Evolutionary conservation across 2,797 vertebrate genomes (phyloP).

Genomic region (Hemitrygon akajei): DNA sequence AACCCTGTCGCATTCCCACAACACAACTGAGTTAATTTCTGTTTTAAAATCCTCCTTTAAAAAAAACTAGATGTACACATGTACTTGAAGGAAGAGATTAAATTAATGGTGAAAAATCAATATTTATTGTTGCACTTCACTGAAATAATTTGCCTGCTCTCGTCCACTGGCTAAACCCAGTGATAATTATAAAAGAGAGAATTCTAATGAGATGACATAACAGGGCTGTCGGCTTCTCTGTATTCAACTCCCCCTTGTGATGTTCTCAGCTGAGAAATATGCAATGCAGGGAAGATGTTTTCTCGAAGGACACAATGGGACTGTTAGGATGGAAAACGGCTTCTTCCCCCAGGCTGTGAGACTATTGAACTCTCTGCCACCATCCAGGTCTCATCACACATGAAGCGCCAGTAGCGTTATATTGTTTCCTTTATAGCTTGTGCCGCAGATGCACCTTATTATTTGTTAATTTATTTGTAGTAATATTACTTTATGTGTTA

Average conservation of each 20-base stretch:
- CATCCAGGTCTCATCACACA: no score
- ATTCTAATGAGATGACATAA: background rate
- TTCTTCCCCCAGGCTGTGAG: no score
- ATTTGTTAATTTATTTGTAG: no score
- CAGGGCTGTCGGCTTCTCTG: background rate
- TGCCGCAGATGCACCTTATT: no score
- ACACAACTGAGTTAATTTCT: background rate
- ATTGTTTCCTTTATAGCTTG: no score
- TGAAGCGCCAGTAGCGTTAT: no score
- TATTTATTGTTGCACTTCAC: background rate
- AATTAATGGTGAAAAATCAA: constrained; percentile 5
- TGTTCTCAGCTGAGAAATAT: background rate
- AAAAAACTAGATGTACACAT: background rate
- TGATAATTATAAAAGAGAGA: background rate
- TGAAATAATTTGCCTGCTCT: background rate
- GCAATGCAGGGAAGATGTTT: background rate
- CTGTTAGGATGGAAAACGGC: no score
- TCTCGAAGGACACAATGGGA: background rate
- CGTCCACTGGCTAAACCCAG: no score
- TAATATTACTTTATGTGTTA: no score
- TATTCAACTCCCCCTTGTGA: background rate
- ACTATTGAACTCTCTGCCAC: no score
- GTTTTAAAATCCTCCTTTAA: background rate
- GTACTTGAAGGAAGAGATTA: background rate
- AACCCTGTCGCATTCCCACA: no score